phyloP scores from a whole-genome alignment of 1,140 invertebrate genomes.

The Theocolax elegans region DNA sequence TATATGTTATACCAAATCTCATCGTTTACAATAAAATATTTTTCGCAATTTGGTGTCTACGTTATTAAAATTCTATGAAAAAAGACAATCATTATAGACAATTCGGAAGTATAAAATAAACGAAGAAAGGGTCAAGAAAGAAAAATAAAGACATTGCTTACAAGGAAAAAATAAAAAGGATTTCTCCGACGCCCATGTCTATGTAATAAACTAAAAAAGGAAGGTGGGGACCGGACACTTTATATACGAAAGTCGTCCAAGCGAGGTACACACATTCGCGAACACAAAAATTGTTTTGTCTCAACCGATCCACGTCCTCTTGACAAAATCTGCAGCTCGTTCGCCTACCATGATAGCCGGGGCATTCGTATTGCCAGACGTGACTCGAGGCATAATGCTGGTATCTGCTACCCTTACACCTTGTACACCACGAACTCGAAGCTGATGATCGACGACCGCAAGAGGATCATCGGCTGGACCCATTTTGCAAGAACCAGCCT shows the following conservation, averaged over 20 bases:
- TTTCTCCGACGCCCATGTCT: background rate
- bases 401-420: slow-evolving; percentile 81
- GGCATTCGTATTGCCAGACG: slow-evolving; percentile 84
- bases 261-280: background rate
- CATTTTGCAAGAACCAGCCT: slow-evolving; percentile 86
- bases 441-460: slow-evolving; percentile 78
- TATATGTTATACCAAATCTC: too few relatives aligned
- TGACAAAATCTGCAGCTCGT: slow-evolving; percentile 82
- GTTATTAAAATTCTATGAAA: too few relatives aligned
- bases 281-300: too few relatives aligned
- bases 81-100: too few relatives aligned
- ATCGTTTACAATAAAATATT: too few relatives aligned
- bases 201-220: background rate
- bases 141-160: too few relatives aligned
- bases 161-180: too few relatives aligned
- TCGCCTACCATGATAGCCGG: slow-evolving; percentile 88
- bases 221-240: background rate
- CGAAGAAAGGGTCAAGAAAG: background rate
- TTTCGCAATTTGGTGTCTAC: too few relatives aligned
- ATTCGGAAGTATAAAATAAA: too few relatives aligned
- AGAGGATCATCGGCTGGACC: slow-evolving; percentile 74
- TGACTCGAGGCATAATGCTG: slow-evolving; percentile 81
- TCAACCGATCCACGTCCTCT: slow-evolving; percentile 72
- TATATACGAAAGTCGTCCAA: background rate
- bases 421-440: slow-evolving; percentile 77